A percentile compares a stretch with the other conserved stretches of the same genome.
Evolutionary conservation across 2,888 invertebrate genomes (phyloP).

Genomic region (Agonopterix heracliana): DNA sequence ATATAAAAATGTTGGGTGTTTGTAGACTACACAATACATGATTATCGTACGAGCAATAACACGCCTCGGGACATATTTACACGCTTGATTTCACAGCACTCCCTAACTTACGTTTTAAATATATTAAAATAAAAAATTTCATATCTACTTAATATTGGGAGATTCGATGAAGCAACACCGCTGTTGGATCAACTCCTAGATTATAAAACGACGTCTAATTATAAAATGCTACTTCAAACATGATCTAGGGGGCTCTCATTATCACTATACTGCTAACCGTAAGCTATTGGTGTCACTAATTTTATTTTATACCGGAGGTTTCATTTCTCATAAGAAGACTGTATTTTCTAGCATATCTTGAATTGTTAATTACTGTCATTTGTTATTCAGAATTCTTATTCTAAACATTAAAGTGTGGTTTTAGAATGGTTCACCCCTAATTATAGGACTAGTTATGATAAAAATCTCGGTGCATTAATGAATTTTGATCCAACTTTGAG

Average conservation of each 20-base stretch:
- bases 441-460: too few species aligned
- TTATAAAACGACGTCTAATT: slow-evolving; percentile 62
- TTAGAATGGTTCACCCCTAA: neutral
- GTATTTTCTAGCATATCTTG: too few species aligned
- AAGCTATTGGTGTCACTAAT: slow-evolving; percentile 67
- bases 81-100: slow-evolving; percentile 45
- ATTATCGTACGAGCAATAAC: slow-evolving; percentile 31
- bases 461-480: neutral
- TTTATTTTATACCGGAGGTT: slow-evolving; percentile 41
- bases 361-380: neutral
- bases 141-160: slow-evolving; percentile 61
- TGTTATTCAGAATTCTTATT: neutral
- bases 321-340: slow-evolving; percentile 20
- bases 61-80: slow-evolving; percentile 44
- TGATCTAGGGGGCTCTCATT: slow-evolving; percentile 53
- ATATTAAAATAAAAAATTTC: slow-evolving; percentile 75
- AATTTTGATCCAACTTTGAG: slow-evolving; percentile 20
- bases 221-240: slow-evolving; percentile 68
- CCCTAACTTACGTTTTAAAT: slow-evolving; percentile 57
- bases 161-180: slow-evolving; percentile 59
- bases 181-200: slow-evolving; percentile 38
- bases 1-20: neutral
- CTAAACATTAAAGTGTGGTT: neutral
- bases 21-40: neutral
- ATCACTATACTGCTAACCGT: slow-evolving; percentile 53